A percentile compares a stretch with the other conserved stretches of the same genome.
Conservation (phyloP, 2,113 vertebrate species). For the Cyphomyrus discorhynchus region DNA sequence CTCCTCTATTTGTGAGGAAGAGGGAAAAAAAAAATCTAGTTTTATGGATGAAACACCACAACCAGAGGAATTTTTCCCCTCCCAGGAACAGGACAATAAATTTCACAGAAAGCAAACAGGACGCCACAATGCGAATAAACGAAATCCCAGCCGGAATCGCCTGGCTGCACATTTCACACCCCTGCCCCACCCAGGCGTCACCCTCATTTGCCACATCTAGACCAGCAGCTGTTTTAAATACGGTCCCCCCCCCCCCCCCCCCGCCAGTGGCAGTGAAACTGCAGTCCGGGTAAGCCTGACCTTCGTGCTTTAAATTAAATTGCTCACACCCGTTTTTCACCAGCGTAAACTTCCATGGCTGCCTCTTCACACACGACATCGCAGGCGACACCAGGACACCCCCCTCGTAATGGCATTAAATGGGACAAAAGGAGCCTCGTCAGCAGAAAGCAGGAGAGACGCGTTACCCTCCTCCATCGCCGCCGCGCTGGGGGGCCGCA, state of each 20-base stretch:
- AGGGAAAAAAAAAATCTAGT: not conserved
- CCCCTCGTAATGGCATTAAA: not conserved
- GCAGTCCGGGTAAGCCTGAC: not conserved
- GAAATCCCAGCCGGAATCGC: not conserved
- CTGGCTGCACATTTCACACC: not conserved
- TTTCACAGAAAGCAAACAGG: not conserved
- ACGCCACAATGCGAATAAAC: not conserved
- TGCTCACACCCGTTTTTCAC: not conserved
- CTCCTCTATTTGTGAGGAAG: not conserved
- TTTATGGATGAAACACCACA: not conserved
- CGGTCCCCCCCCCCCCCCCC: not conserved
- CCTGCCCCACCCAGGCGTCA: not conserved
- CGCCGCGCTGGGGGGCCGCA: not conserved
- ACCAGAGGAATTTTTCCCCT: not conserved
- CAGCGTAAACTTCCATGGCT: not conserved
- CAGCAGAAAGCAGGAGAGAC: not conserved
- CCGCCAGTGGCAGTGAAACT: not conserved
- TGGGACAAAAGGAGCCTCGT: not conserved
- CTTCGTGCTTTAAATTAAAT: not conserved
- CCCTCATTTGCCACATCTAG: not conserved
- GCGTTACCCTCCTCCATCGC: not conserved
- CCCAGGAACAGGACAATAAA: not conserved
- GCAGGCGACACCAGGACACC: not conserved
- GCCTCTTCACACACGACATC: not conserved
- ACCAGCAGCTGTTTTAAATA: not conserved